Percentiles rank a stretch among this genome's conserved stretches.
These are phyloP conservation scores for Saturnia pavonia DNA, from an alignment of 2,888 invertebrate genomes.

Conservation along the genomic window DNA sequence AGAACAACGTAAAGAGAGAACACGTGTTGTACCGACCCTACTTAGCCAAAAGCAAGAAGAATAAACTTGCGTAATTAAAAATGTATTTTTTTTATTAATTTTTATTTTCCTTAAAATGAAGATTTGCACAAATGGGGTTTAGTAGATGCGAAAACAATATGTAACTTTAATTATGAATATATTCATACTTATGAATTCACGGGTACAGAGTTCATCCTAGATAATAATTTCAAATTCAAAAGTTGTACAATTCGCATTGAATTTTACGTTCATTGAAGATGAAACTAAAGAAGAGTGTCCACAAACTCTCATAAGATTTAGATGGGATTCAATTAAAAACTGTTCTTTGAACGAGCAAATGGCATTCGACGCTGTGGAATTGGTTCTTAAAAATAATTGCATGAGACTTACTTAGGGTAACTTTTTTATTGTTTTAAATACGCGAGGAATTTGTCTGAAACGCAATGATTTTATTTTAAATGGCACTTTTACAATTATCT, in stretches of 20 bases:
- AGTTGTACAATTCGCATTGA: neutral
- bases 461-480: neutral
- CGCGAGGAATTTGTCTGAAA: slow-evolving; percentile 19
- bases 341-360: slow-evolving; percentile 57
- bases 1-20: no score
- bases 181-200: neutral
- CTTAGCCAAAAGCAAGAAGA: no score
- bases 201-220: neutral
- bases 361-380: slow-evolving; percentile 51
- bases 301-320: slow-evolving; percentile 24
- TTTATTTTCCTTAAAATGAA: neutral
- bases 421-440: slow-evolving; percentile 47
- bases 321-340: slow-evolving; percentile 57
- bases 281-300: slow-evolving; percentile 5
- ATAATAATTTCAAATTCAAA: neutral
- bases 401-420: slow-evolving; percentile 51
- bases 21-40: no score
- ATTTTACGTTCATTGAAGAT: neutral
- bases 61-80: no score
- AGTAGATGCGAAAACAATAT: neutral
- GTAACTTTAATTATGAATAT: neutral
- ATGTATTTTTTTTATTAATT: neutral
- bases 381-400: slow-evolving; percentile 65
- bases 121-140: neutral
- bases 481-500: neutral